Evolutionary conservation across 2,888 invertebrate species (phyloP).

Genomic region (Rhagophthalmus giganteus): DNA sequence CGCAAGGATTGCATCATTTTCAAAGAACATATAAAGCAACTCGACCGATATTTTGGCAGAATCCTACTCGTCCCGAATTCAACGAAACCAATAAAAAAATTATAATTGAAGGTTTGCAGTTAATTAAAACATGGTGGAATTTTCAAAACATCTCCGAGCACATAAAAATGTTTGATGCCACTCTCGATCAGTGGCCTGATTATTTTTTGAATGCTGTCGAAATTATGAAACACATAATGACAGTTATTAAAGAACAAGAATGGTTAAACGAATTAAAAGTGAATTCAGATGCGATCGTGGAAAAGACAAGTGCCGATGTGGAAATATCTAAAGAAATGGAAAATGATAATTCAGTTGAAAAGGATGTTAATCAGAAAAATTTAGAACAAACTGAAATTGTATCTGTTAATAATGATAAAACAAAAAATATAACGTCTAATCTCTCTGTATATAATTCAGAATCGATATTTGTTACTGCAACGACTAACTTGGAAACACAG

Average conservation of each 20-base stretch:
- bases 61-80: background rate
- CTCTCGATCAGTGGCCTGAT: conserved; percentile 9
- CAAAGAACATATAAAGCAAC: background rate
- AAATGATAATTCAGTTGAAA: background rate
- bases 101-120: conserved; percentile 8
- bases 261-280: conserved; percentile 3
- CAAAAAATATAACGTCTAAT: too few relatives aligned
- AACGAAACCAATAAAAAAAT: conserved; percentile 2
- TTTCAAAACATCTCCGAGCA: background rate
- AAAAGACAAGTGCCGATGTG: too few relatives aligned
- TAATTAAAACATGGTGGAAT: conserved; percentile 6
- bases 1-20: background rate
- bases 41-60: background rate
- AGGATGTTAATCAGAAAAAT: background rate
- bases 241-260: conserved; percentile 2
- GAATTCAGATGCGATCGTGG: background rate
- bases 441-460: too few relatives aligned
- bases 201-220: conserved; percentile 1
- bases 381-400: background rate
- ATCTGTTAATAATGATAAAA: background rate
- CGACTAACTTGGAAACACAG: too few relatives aligned
- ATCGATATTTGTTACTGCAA: too few relatives aligned
- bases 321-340: too few relatives aligned
- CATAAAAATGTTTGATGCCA: conserved; percentile 7
- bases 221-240: conserved; percentile 14